Percentiles rank a stretch among this genome's conserved stretches.
Conservation (phyloP, 2,797 vertebrate genomes). For the Trachops cirrhosus region DNA sequence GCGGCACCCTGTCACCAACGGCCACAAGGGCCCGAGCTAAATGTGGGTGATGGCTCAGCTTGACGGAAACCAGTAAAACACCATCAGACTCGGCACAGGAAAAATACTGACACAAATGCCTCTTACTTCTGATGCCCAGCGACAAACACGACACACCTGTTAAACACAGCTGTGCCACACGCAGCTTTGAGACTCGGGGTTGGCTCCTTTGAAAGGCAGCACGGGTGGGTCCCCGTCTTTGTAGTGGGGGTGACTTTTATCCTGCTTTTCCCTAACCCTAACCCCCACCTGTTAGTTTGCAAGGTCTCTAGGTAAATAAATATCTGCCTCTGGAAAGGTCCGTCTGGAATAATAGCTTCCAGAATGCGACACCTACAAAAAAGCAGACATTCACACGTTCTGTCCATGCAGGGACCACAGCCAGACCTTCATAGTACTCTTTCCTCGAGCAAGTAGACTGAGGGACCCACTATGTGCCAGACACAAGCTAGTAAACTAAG, state of each 20-base stretch:
- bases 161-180: neutral
- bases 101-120: neutral
- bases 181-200: neutral
- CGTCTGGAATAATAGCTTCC: neutral
- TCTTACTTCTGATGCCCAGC: neutral
- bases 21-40: neutral
- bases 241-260: neutral
- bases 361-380: neutral
- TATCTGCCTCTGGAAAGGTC: neutral
- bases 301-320: neutral
- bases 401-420: neutral
- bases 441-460: neutral
- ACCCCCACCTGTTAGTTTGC: neutral
- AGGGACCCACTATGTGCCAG: neutral
- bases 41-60: neutral
- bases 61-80: neutral
- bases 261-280: neutral
- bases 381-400: neutral
- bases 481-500: neutral
- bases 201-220: constrained; percentile 3
- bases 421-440: neutral
- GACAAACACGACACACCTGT: neutral
- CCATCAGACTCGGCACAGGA: neutral
- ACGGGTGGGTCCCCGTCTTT: neutral
- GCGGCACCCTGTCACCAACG: neutral